Evolutionary conservation across 2,888 invertebrate species (phyloP).

Genomic region (Pseudococcus longispinus): DNA sequence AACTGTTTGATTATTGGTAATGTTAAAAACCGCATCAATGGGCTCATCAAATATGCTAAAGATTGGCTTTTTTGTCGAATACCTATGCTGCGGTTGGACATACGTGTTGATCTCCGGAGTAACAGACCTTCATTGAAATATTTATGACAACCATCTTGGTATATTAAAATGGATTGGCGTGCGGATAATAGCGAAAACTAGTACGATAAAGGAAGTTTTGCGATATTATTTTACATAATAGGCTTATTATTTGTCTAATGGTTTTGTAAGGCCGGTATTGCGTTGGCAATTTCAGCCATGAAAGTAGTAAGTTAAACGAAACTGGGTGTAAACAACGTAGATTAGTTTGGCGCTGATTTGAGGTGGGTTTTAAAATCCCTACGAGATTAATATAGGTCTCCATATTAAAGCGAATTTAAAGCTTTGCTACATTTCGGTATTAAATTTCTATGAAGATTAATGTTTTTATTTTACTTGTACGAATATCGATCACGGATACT

Average conservation of each 20-base stretch:
- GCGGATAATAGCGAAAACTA: constrained; percentile 19
- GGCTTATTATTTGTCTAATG: constrained; percentile 42
- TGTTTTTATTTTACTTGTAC: constrained; percentile 33
- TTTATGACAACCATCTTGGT: constrained; percentile 9
- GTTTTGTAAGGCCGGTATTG: constrained; percentile 17
- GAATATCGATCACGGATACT: constrained; percentile 7
- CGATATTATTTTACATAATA: constrained; percentile 38
- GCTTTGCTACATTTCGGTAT: constrained; percentile 34
- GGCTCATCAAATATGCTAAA: not conserved
- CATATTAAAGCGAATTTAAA: constrained; percentile 33
- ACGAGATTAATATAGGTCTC: constrained; percentile 37
- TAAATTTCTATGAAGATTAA: constrained; percentile 47
- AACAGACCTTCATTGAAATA: not conserved
- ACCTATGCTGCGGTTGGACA: not conserved
- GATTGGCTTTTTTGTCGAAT: not conserved
- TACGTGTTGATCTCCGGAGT: constrained; percentile 5
- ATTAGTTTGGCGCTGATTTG: constrained; percentile 42
- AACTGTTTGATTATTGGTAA: not conserved
- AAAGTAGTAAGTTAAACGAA: constrained; percentile 42
- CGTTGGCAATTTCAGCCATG: constrained; percentile 23
- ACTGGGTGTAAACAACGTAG: constrained; percentile 46
- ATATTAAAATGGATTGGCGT: constrained; percentile 22
- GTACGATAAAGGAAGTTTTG: constrained; percentile 28
- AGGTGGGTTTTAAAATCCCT: constrained; percentile 34
- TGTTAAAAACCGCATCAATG: not conserved